Evolutionary conservation across 1,140 invertebrate genomes (phyloP), one percentile per base, ranked within the genome.

Genomic region (Tetranychus cinnabarinus): DNA sequence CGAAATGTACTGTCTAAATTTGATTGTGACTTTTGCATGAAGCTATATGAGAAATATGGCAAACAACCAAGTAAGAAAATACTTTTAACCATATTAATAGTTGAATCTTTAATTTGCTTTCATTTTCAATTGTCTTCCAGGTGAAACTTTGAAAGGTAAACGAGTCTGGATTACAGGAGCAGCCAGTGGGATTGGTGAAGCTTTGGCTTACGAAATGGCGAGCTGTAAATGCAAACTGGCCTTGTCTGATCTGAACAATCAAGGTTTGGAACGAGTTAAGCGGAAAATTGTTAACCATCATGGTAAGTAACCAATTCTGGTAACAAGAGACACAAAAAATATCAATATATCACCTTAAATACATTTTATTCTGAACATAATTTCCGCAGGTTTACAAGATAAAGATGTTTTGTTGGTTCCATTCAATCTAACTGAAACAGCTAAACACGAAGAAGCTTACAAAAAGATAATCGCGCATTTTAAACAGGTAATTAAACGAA

Each of bases 131-230:
- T 6, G 10, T 42, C 10, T 6, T 6, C 39, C 10, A 42, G 39
- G 39, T 42, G 39, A 42, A 13, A 10, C 33, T 35, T 36, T 67
- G n/a, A 48, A 46, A 10, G 64, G 62, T 3, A 82, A 88, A 73
- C 84, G 89, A 4, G 80, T 88, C 1, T 91, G 87, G 83, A 83
- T 92, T 66, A 88, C 84, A 2, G 87, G 88, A 48, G 84, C 86
- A 10, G 89, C 86, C 0, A 86, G 83, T 13, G 50, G 50, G 7
- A 52, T 52, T 33, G 50, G 88, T 12, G 83, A 87, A 74, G 70
- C 79, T 64, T 70, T 87, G 57, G 84, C 86, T 0, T 77, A 84
- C 61, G 76, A 77, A 39, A 72, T 89, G 46, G 83, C 86, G 4
- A 78, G 76, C 66, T 72, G 75, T 64, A 81, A 81, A 8, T 82